Evolutionary conservation across 2,113 vertebrate genomes (phyloP).

Genomic region (Saguinus imperator): DNA sequence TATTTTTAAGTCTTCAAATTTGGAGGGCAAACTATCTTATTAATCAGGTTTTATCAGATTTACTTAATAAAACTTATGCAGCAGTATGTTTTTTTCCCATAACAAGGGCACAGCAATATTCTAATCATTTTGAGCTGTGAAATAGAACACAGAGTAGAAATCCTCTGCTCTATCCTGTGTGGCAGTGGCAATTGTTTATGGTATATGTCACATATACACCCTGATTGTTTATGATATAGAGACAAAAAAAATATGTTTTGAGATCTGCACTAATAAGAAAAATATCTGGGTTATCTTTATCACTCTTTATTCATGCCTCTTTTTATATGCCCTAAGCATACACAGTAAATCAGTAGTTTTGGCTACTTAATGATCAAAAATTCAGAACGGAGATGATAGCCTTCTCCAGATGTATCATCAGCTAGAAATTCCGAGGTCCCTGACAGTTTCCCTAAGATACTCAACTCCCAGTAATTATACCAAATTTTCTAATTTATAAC

Average conservation of each 20-base stretch:
- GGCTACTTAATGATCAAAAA: neutral
- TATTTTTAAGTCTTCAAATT: constrained; percentile 12
- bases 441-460: neutral
- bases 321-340: neutral
- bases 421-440: neutral
- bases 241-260: neutral
- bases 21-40: neutral
- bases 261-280: neutral
- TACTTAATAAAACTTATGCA: neutral
- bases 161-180: neutral
- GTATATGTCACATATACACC: neutral
- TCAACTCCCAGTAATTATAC: neutral
- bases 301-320: neutral
- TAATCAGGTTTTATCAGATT: constrained; percentile 4
- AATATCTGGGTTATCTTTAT: neutral
- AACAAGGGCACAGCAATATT: neutral
- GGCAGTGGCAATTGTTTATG: neutral
- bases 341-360: neutral
- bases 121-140: neutral
- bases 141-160: neutral
- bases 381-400: neutral
- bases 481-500: neutral
- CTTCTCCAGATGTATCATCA: constrained; percentile 28
- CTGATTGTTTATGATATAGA: neutral
- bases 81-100: neutral